These are phyloP conservation scores for Drosophila eugracilis DNA, from an alignment of 1,140 invertebrate genomes.

Conservation along the genomic window DNA sequence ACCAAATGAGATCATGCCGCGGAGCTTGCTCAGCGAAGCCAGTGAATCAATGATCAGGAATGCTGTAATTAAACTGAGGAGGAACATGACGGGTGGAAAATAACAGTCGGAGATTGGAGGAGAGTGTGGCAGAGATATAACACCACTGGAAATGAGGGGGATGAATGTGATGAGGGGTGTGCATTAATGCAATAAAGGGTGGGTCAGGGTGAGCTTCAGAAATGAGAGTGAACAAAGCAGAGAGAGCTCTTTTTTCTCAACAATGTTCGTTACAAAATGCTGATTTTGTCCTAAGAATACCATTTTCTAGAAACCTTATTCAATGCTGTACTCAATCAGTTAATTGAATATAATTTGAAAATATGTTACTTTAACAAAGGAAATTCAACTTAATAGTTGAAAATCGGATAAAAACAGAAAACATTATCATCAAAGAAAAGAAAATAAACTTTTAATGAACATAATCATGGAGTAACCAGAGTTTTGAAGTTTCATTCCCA, in stretches of 20 bases:
- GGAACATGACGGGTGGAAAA: not conserved
- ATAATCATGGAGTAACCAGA: not conserved
- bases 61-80: conserved; percentile 10
- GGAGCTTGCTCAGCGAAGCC: conserved; percentile 23
- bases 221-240: not conserved
- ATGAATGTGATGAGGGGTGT: conserved; percentile 6
- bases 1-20: conserved; percentile 21
- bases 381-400: too few relatives aligned
- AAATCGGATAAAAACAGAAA: too few relatives aligned
- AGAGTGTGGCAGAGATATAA: not conserved
- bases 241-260: too few relatives aligned
- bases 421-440: not conserved
- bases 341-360: too few relatives aligned
- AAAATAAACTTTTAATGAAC: not conserved
- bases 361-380: too few relatives aligned
- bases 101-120: not conserved
- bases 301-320: not conserved
- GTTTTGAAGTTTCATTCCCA: conserved; percentile 4
- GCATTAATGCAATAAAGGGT: not conserved
- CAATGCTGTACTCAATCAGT: not conserved
- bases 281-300: not conserved
- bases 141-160: not conserved
- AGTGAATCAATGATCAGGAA: conserved; percentile 29
- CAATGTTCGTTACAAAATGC: not conserved
- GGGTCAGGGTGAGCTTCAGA: not conserved